Percentiles rank a stretch among this genome's conserved stretches.
Evolutionary conservation across 2,113 vertebrate genomes (phyloP).

Genomic region (Synodontis membranacea): DNA sequence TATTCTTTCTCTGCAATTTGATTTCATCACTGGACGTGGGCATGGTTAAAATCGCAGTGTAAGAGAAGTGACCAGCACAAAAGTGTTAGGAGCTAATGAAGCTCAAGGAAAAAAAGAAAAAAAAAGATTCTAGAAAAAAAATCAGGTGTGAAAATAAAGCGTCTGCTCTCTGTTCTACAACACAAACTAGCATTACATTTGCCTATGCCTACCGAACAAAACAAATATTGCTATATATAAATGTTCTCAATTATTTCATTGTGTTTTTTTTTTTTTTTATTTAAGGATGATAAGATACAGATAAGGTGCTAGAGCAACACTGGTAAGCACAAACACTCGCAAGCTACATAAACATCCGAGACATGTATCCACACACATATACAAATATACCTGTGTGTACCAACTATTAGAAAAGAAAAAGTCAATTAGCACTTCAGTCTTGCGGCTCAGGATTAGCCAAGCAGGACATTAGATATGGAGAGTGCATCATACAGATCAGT

Average conservation of each 20-base stretch:
- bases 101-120: neutral
- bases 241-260: no score
- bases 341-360: neutral
- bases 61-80: neutral
- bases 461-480: conserved; percentile 36
- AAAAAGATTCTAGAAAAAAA: neutral
- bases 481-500: conserved; percentile 36
- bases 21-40: neutral
- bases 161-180: neutral
- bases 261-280: neutral
- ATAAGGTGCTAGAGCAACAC: neutral
- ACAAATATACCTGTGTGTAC: conserved; percentile 39
- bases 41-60: neutral
- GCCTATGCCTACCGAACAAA: neutral
- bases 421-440: neutral
- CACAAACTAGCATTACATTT: neutral
- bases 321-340: conserved; percentile 46
- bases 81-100: conserved; percentile 7
- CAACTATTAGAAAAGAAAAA: neutral
- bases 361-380: conserved; percentile 38
- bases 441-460: conserved; percentile 13
- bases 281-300: neutral
- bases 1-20: neutral
- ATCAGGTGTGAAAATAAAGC: neutral
- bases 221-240: neutral